Evolutionary conservation across 2,113 vertebrate species (phyloP), one percentile per base, ranked within the genome.

Genomic region (Balaeniceps rex): DNA sequence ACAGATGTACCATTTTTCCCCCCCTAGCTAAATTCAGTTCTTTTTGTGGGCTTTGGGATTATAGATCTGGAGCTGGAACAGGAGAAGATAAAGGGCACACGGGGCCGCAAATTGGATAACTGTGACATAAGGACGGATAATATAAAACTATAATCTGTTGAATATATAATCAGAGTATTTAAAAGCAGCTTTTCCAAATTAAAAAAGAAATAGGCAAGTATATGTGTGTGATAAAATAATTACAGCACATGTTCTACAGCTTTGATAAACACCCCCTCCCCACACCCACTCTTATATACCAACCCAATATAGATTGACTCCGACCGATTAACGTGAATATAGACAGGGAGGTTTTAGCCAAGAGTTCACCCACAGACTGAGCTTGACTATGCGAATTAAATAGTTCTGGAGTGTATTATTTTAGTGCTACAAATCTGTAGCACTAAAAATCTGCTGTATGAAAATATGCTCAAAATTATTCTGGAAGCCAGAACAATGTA

Each of bases 101-200:
- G 5, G 84, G 82, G 87, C 81, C 9, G 11, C 70, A 96, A 88
- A 95, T 8, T 85, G 93, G 84, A 40, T 90, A 96, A 86, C 84
- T 94, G 44, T 90, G 91, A 87, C 61, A 58, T 86, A 68, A 69
- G 55, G 81, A 57, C 80, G 81, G 91, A 87, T 58, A 60, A 96
- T 83, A 84, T 34, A 91, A 91, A 95, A 77, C 82, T 75, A 58
- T 93, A 93, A 95, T 80, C 75, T 83, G 51, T 85, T 86, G 63
- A 94, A 81, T 86, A 52, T 60, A 74, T 68, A 93, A 85, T 75
- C 79, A 76, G 84, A 93, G 75, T 80, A 94, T 85, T 93, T 88
- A 93, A 96, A 96, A 94, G n/a, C 95, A 96, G 87, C 75, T 94
- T 96, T 96, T 94, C 87, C 79, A 94, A 96, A 94, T 93, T 88